phyloP scores from a whole-genome alignment of 2,797 vertebrate species.

The Todus mexicanus region DNA sequence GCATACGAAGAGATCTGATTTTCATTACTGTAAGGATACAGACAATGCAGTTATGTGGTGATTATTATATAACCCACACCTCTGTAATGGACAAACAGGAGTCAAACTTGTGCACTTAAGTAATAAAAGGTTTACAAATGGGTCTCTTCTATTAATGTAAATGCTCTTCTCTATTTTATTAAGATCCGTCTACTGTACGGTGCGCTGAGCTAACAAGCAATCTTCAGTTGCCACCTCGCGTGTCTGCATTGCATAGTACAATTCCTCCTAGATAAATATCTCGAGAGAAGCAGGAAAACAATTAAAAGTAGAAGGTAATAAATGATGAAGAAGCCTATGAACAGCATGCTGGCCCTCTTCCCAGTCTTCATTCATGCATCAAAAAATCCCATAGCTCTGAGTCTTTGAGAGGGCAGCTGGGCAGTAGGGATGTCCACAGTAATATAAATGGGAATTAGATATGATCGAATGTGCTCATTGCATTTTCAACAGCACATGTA shows the following conservation, averaged over 20 bases:
- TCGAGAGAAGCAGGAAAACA: slow-evolving; percentile 78
- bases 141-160: slow-evolving; percentile 18
- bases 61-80: slow-evolving; percentile 26
- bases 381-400: slow-evolving; percentile 72
- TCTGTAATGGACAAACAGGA: slow-evolving; percentile 19
- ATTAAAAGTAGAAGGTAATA: slow-evolving; percentile 83
- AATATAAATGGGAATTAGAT: slow-evolving; percentile 79
- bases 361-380: slow-evolving; percentile 79
- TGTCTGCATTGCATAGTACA: slow-evolving; percentile 43
- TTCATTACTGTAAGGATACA: slow-evolving; percentile 27
- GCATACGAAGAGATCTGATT: neutral
- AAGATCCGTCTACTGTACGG: neutral
- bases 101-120: slow-evolving; percentile 32
- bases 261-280: slow-evolving; percentile 75
- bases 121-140: slow-evolving; percentile 42
- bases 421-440: slow-evolving; percentile 75
- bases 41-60: neutral
- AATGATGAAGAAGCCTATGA: slow-evolving; percentile 77
- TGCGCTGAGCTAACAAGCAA: slow-evolving; percentile 37
- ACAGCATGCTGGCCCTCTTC: slow-evolving; percentile 72
- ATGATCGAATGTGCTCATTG: slow-evolving; percentile 72
- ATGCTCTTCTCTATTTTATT: slow-evolving; percentile 1
- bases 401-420: slow-evolving; percentile 78
- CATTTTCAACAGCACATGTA: slow-evolving; percentile 73
- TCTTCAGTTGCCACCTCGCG: slow-evolving; percentile 41